Evolutionary conservation across 2,797 vertebrate genomes (phyloP).

Genomic region (Vespertilio murinus): DNA sequence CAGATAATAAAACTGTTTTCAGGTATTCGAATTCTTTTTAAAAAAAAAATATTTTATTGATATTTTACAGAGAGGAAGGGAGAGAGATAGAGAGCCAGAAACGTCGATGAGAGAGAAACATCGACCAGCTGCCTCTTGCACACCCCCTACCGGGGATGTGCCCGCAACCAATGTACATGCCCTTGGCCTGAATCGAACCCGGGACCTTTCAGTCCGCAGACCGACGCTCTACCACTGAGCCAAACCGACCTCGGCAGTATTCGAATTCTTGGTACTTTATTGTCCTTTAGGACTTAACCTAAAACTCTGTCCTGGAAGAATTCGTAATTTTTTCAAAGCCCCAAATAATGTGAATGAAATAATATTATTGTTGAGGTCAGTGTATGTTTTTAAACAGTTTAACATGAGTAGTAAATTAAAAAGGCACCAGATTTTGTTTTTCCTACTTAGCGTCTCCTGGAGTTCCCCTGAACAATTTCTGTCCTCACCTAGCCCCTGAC

Average conservation of each 20-base stretch:
- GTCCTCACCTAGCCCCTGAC: not conserved
- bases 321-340: slow-evolving; percentile 17
- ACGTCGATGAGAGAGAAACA: no score
- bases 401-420: not conserved
- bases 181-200: no score
- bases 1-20: not conserved
- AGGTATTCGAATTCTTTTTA: not conserved
- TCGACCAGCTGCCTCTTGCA: no score
- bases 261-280: not conserved
- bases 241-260: no score
- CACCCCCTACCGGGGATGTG: no score
- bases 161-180: no score
- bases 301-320: not conserved
- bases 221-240: no score
- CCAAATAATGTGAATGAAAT: not conserved
- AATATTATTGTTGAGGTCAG: not conserved
- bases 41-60: no score
- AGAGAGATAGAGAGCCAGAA: no score
- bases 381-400: not conserved
- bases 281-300: not conserved
- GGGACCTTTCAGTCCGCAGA: no score
- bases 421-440: not conserved
- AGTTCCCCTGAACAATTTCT: not conserved
- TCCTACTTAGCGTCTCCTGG: not conserved
- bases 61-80: no score